Conservation (phyloP, 2,113 vertebrate species). For the Callocephalon fimbriatum region DNA sequence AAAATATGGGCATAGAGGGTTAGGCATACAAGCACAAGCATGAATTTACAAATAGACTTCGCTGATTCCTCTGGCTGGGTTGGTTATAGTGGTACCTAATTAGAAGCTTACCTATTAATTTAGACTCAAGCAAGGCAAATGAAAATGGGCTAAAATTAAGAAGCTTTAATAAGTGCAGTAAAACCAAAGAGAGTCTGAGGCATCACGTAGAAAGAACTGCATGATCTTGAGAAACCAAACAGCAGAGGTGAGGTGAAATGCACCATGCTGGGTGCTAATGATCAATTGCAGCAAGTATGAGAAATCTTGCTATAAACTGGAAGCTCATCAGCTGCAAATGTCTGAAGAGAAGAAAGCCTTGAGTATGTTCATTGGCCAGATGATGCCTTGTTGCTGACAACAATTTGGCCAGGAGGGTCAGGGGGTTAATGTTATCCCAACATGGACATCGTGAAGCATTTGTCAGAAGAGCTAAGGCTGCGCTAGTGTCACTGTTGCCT, state of each 20-base stretch:
- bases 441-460: background rate
- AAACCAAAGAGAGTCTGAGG: background rate
- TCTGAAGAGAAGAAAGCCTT: background rate
- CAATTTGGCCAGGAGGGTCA: accelerated
- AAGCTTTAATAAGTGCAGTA: background rate
- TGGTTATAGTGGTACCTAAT: background rate
- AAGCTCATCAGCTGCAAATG: background rate
- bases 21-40: background rate
- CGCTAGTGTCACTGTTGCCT: background rate
- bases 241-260: background rate
- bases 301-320: background rate
- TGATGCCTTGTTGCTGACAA: background rate
- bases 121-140: background rate
- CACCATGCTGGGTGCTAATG: background rate
- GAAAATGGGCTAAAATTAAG: background rate
- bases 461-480: background rate
- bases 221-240: background rate
- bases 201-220: background rate
- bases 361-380: background rate
- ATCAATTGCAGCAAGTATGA: background rate
- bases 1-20: background rate
- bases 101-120: constrained; percentile 4
- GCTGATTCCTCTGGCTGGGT: background rate
- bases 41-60: background rate
- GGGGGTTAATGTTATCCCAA: background rate